Evolutionary conservation across 2,888 invertebrate species (phyloP), one percentile per base, ranked within the genome.

Genomic region (Eucriotettix oculatus): DNA sequence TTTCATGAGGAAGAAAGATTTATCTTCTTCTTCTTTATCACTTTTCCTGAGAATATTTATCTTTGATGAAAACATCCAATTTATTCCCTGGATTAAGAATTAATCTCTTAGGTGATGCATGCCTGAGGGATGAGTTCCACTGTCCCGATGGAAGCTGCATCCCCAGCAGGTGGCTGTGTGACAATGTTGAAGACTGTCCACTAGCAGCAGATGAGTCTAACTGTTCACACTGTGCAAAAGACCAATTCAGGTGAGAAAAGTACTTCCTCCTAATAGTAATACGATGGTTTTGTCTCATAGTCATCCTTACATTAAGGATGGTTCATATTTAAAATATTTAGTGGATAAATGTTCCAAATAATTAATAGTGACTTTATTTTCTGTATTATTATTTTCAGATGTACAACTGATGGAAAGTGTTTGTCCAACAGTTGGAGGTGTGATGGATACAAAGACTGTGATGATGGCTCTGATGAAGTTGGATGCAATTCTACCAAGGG

Each of bases 141-240:
- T 84, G 84, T 64, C 69, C 70, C 29, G 83, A 84, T 65, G 78
- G 78, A 0, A 75, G 79, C 10, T 84, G 84, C 68, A 76, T 84
- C 55, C 81, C 82, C 0, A 68, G 76, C 11, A 79, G 81, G 62
- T 83, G 83, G 82, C 71, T 68, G 60, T 78, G 78, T 65, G 77
- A 78, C 65, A 75, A 76, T 41, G 73, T 75, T 43, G 72, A 74
- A 61, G 77, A 78, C 63, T 78, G 78, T 61, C 67, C 71, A 1
- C 62, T 64, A 16, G 76, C 75, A 9, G 75, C 75, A 57, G 78
- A 78, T 63, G 78, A 78, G 64, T 70, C 72, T 10, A 72, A 74
- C 64, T 78, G 78, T 62, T 66, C 74, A 58, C 68, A 71, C 16
- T 78, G 78, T 63, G 72, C 72, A 58, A 68, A 70, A 41, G 73